Percentiles rank a stretch among this genome's conserved stretches.
Evolutionary conservation across 30 jellyfish, hydroid and myxozoan species (phyloP).

Genomic region (Sanderia malayensis): DNA sequence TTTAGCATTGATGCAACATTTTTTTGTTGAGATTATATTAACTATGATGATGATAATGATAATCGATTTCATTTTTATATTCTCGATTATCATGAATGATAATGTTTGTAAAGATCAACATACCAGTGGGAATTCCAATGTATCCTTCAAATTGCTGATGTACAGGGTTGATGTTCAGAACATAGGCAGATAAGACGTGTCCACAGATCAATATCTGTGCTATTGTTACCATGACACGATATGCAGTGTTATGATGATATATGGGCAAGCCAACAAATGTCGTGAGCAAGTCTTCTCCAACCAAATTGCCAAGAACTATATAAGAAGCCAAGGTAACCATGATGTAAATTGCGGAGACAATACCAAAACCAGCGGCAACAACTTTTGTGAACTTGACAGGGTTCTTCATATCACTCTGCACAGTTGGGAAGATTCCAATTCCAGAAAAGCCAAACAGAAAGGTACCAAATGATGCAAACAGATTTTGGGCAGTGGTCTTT

Average conservation of each 20-base stretch:
- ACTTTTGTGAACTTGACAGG: conserved; percentile 76
- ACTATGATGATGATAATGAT: too few relatives aligned
- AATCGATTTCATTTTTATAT: too few relatives aligned
- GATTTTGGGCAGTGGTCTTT: conserved; percentile 47
- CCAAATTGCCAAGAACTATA: conserved; percentile 74
- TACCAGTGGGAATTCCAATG: conserved; percentile 84
- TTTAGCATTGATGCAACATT: too few relatives aligned
- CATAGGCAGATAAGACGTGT: conserved; percentile 88
- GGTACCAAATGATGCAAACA: conserved; percentile 84
- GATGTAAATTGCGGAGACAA: conserved; percentile 64
- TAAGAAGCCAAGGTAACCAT: conserved; percentile 67
- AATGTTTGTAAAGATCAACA: too few relatives aligned
- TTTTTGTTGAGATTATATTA: too few relatives aligned
- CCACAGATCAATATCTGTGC: conserved; percentile 86
- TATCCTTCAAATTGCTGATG: conserved; percentile 77
- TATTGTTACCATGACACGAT: conserved; percentile 68
- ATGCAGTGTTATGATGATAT: conserved; percentile 44
- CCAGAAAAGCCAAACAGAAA: conserved; percentile 87
- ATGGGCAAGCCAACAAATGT: conserved; percentile 52
- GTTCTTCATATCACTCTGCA: conserved; percentile 84
- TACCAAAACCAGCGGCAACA: conserved; percentile 66
- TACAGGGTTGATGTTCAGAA: conserved; percentile 82
- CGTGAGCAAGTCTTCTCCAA: conserved; percentile 84
- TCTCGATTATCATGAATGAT: too few relatives aligned
- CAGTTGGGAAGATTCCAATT: conserved; percentile 89